Evolutionary conservation across 2,797 vertebrate species (phyloP), one percentile per base, ranked within the genome.

Genomic region (Octomys mimax): DNA sequence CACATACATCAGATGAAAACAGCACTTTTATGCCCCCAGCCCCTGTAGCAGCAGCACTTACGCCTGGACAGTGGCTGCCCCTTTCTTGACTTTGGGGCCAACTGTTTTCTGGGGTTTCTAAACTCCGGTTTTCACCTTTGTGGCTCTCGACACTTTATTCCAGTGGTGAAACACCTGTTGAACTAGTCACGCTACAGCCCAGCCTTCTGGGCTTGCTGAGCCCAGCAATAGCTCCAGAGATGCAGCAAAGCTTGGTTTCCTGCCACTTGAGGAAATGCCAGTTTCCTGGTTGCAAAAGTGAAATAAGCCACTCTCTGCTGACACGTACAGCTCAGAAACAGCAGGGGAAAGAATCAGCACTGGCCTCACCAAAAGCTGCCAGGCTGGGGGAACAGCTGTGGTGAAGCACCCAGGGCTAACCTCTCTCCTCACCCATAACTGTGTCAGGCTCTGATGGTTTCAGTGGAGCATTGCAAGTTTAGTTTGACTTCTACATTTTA

Each of bases 401-500:
- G 42, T 42, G 42, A 42, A 42, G 42, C 39, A 42, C 42, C 42
- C 42, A 84, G 83, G 49, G 75, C 13, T 61, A 95, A 33, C 22
- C 21, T 70, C 39, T 33, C 21, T 68, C 52, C 62, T 36, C 75
- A 31, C 21, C 19, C 77, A 80, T 57, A 66, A 39, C 82, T 82
- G 52, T 82, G 3, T 89, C 59, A 80, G n/a, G 36, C 28, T 54
- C 66, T 31, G 77, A 52, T 36, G 52, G 49, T 75, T 92, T 59
- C 21, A 24, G 39, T 7, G 6, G 36, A 79, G 85, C 2, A 91
- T 68, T 66, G 73, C 54, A 88, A 73, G 73, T 85, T 92, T 89
- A 80, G 66, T 91, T 91, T 87, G 57, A 73, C 42, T 92, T 90
- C 36, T 68, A 86, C 93, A 59, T 49, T 49, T 54, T 70, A 22